Base-by-base conservation (phyloP, 2,888 invertebrate genomes). In the Dusona sp. region DNA sequence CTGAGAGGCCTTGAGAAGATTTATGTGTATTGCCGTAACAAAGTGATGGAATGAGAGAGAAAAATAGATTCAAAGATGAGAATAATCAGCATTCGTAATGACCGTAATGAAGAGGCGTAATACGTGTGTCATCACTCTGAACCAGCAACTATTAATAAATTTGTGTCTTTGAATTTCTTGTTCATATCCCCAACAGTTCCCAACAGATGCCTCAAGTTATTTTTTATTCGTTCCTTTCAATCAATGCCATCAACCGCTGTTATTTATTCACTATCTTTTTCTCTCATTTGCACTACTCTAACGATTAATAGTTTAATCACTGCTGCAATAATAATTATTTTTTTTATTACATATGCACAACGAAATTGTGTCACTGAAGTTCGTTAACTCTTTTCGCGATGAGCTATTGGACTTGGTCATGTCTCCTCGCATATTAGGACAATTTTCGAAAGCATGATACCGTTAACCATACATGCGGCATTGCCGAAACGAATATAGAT, bases 11-110 rank as follows among this genome's bases (percentile, higher is more conserved):
- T 70, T 42, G 83, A 29, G 70, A 84, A 91, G 92, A 92, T 92
- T 92, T 91, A 92, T 89, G 90, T 89, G 88, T 88, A 83, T 87
- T 74, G 83, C 77, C 83, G 86, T 91, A 92, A 92, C 91, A 91
- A 92, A 92, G 90, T 48, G 33, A 45, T 33, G 29, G 68, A 68
- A 80, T 87, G 81, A 45, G 61, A 13, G 72, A 79, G 72, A 82
- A 74, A 82, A 57, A 42, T 29, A 67, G 74, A 54, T 48, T 65
- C 42, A 19, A 51, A 80, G 67, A 83, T 88, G 86, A 82, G 80
- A 73, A 80, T 88, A 86, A 88, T 88, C 88, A 88, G 83, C 86
- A 85, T 85, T 78, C 78, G 75, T 86, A 85, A 88, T 80, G 77
- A 82, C 81, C 38, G n/a, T n/a, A n/a, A n/a, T n/a, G n/a, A 75